phyloP scores from a whole-genome alignment of 2,888 invertebrate genomes.

The Synergus laeviventris region DNA sequence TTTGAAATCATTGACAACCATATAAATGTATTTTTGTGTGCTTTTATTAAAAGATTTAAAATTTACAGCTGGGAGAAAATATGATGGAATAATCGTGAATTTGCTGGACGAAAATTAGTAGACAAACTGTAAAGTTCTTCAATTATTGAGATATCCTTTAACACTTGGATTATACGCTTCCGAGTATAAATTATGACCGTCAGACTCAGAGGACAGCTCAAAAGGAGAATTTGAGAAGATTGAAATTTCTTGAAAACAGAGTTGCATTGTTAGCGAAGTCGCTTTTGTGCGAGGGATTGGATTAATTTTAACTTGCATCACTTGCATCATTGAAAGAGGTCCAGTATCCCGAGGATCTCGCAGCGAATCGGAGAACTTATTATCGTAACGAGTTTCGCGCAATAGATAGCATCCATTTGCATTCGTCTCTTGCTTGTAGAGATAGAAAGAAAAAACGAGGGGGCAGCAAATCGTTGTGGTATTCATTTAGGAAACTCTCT shows the following conservation, averaged over 20 bases:
- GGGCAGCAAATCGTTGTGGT: background rate
- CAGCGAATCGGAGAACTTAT: constrained; percentile 36
- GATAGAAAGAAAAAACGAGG: background rate
- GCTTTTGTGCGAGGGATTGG: constrained; percentile 38
- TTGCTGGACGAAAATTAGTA: too few species aligned
- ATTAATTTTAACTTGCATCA: constrained; percentile 37
- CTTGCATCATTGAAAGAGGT: constrained; percentile 38
- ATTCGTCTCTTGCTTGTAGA: constrained; percentile 18
- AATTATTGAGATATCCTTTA: background rate
- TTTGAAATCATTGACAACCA: too few species aligned
- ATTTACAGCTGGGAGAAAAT: too few species aligned
- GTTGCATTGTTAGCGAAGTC: constrained; percentile 22
- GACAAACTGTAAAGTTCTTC: background rate
- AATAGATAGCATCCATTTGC: constrained; percentile 18
- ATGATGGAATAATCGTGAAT: too few species aligned
- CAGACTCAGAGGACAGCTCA: constrained; percentile 7
- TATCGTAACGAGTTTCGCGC: constrained; percentile 35
- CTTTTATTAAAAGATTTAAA: too few species aligned
- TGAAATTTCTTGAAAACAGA: constrained; percentile 34
- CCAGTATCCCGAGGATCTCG: constrained; percentile 18
- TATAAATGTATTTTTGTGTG: too few species aligned
- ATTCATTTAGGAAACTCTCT: constrained; percentile 4
- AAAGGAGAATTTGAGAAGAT: constrained; percentile 38
- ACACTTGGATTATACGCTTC: background rate
- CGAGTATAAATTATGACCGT: constrained; percentile 5